Percentiles rank a stretch among this genome's conserved stretches.
These are phyloP conservation scores for Nebria salina DNA, from an alignment of 2,888 invertebrate genomes.

Conservation along the genomic window DNA sequence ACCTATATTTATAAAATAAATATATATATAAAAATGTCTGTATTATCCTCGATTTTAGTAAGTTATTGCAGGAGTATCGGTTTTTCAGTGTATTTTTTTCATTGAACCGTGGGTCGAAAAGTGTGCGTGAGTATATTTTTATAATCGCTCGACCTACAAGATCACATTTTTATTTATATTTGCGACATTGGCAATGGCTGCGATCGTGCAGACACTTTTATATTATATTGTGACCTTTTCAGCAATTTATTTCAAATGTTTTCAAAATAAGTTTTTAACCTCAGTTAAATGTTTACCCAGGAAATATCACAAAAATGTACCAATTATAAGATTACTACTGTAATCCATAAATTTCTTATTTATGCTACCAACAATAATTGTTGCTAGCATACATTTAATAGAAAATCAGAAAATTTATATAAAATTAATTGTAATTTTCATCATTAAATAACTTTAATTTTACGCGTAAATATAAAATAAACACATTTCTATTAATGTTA, in stretches of 20 bases:
- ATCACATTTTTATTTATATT: conserved; percentile 37
- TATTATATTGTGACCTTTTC: not conserved
- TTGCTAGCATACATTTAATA: too few species aligned
- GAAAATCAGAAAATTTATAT: too few species aligned
- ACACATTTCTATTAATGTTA: too few species aligned
- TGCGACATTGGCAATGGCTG: conserved; percentile 40
- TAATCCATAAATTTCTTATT: too few species aligned
- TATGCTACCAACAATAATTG: too few species aligned
- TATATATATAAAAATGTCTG: not conserved
- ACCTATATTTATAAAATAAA: not conserved
- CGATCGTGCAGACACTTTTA: not conserved
- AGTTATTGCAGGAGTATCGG: not conserved
- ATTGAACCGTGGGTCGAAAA: conserved; percentile 5
- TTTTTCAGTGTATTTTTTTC: not conserved
- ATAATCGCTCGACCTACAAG: conserved; percentile 16
- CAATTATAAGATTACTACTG: too few species aligned
- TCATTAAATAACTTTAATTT: too few species aligned
- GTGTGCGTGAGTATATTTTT: conserved; percentile 10
- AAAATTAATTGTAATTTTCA: too few species aligned
- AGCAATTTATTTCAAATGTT: not conserved
- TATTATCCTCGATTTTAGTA: not conserved
- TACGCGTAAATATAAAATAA: too few species aligned
- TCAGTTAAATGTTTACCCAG: not conserved
- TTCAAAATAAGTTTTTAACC: not conserved
- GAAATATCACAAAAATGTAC: not conserved